Base-by-base conservation (phyloP, 2,797 vertebrate species). In the Dendrocincla fuliginosa region DNA sequence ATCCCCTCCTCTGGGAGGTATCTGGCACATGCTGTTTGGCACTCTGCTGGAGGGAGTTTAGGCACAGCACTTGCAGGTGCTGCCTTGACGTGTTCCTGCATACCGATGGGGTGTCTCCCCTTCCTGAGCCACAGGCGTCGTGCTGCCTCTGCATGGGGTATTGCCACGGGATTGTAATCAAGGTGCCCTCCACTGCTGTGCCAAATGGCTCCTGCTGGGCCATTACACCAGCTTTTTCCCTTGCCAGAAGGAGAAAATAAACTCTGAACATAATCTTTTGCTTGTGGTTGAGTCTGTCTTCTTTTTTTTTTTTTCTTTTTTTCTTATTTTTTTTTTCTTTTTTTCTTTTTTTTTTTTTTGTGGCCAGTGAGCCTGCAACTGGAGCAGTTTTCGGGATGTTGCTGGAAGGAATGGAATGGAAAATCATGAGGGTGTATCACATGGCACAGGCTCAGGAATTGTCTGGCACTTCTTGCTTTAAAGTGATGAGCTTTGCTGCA, bases 321-420 rank as follows among this genome's bases (percentile, higher is more conserved):
- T n/a, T 33, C 56, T 89, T 47, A 47, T 68, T 11, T 56, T 22
- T n/a, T 32, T 42, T 7, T 42, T n/a, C 20, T n/a, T 73, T 75
- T 87, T 53, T 60, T 60, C 9, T 35, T 15, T 42, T 18, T 22
- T 23, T 33, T 56, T 33, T 25, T 35, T 67, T 82, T 82, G 92
- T 70, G 89, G 84, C 75, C 63, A 49, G 84, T 82, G 71, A 79
- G 78, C 11, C 52, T 90, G 81, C 81, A 69, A 52, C 9, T 0
- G 0, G 68, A 33, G 52, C 74, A 59, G 20, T 64, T 87, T 87
- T 92, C 2, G 27, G 67, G 52, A 61, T 50, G 60, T 73, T 89
- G 71, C 78, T 91, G 79, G 85, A 79, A 87, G 84, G 91, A 89
- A 56, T 28, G 42, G 59, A 84, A 81, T 55, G 87, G 81, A 96